These are phyloP conservation scores for Xestia xanthographa DNA, from an alignment of 2,888 invertebrate genomes.

Conservation along the genomic window DNA sequence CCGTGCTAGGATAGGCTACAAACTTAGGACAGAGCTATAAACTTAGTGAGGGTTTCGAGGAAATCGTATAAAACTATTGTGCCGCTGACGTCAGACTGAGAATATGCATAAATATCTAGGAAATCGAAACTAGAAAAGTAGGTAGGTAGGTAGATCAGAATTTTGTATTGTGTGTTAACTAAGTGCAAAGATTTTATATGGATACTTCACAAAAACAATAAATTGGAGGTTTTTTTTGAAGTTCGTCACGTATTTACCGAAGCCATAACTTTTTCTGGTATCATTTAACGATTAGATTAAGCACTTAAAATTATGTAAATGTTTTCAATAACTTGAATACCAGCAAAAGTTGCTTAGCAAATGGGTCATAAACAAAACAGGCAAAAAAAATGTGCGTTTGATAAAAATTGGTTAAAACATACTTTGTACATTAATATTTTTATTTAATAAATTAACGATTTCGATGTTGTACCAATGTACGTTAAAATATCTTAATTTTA, in stretches of 20 bases:
- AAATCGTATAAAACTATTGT: slow-evolving; percentile 44
- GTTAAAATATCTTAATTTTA: too few relatives aligned
- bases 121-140: neutral
- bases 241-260: neutral
- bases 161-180: neutral
- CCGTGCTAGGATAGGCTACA: slow-evolving; percentile 45
- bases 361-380: too few relatives aligned
- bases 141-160: too few relatives aligned
- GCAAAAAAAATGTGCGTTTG: too few relatives aligned
- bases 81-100: slow-evolving; percentile 24
- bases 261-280: neutral
- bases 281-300: neutral
- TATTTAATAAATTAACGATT: too few relatives aligned
- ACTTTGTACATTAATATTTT: too few relatives aligned
- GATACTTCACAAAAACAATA: neutral
- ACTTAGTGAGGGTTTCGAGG: slow-evolving; percentile 41
- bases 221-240: neutral
- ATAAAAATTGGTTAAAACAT: too few relatives aligned
- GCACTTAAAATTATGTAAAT: neutral
- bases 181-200: neutral
- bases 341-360: neutral
- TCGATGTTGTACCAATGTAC: too few relatives aligned
- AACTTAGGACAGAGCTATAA: slow-evolving; percentile 51
- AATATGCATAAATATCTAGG: slow-evolving; percentile 3
- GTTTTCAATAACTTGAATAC: neutral